These are phyloP conservation scores for Thamnophis elegans DNA, from an alignment of 2,797 vertebrate genomes.

Conservation along the genomic window DNA sequence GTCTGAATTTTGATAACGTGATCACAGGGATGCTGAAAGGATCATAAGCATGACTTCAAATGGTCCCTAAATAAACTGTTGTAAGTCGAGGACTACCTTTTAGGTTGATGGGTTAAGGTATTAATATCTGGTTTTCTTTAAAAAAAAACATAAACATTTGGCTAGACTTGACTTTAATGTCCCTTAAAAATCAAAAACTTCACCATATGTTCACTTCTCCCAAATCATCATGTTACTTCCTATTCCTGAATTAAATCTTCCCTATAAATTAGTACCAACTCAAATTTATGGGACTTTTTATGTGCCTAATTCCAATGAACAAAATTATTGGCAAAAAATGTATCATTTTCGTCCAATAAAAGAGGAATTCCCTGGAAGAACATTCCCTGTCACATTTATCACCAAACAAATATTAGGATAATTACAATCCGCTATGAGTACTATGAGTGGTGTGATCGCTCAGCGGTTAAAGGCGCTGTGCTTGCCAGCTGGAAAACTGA, in stretches of 20 bases:
- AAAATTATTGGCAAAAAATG: neutral
- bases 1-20: neutral
- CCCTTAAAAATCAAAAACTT: neutral
- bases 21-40: neutral
- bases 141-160: neutral
- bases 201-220: neutral
- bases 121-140: neutral
- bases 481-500: neutral
- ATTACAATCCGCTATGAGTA: neutral
- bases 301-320: neutral
- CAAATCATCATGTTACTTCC: neutral
- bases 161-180: neutral
- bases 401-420: neutral
- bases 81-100: neutral
- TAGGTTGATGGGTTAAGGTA: neutral
- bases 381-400: neutral
- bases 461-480: neutral
- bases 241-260: neutral
- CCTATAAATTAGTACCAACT: neutral
- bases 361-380: neutral
- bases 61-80: neutral
- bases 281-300: neutral
- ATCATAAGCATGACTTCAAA: neutral
- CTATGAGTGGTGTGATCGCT: neutral
- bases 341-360: neutral